These are phyloP conservation scores for Muscicapa adusta DNA, from an alignment of 2,113 vertebrate species.

Conservation along the genomic window DNA sequence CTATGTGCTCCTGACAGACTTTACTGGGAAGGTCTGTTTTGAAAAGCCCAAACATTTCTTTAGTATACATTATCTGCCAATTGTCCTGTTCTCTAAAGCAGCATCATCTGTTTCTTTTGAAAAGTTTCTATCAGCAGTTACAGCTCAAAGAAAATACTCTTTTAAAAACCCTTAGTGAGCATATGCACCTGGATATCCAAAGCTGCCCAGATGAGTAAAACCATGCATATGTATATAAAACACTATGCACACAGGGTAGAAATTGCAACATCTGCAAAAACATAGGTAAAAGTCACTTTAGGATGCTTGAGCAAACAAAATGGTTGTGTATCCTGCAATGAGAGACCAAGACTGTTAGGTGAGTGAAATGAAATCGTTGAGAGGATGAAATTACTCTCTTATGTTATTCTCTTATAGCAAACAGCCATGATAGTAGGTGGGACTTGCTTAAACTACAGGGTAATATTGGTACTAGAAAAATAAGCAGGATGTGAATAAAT, in stretches of 20 bases:
- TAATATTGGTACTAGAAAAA: neutral
- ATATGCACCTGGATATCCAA: neutral
- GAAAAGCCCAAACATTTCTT: neutral
- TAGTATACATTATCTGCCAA: neutral
- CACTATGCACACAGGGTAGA: neutral
- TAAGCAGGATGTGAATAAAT: neutral
- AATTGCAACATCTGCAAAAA: neutral
- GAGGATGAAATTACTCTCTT: neutral
- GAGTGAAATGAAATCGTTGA: neutral
- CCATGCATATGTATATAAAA: neutral
- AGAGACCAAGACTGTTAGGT: neutral
- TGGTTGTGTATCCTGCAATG: neutral
- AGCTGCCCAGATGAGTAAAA: neutral
- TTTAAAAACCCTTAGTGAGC: neutral
- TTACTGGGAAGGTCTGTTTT: neutral
- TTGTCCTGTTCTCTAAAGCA: neutral
- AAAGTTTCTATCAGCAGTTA: neutral
- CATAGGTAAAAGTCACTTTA: neutral
- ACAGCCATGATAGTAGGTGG: neutral
- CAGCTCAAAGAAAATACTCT: neutral
- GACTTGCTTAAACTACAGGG: neutral
- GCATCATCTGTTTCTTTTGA: neutral
- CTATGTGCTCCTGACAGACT: neutral
- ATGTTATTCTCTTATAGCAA: neutral
- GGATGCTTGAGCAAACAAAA: neutral